A percentile compares a stretch with the other conserved stretches of the same genome.
phyloP scores from a whole-genome alignment of 2,888 invertebrate species.

The Cryptophagus acutangulus region DNA sequence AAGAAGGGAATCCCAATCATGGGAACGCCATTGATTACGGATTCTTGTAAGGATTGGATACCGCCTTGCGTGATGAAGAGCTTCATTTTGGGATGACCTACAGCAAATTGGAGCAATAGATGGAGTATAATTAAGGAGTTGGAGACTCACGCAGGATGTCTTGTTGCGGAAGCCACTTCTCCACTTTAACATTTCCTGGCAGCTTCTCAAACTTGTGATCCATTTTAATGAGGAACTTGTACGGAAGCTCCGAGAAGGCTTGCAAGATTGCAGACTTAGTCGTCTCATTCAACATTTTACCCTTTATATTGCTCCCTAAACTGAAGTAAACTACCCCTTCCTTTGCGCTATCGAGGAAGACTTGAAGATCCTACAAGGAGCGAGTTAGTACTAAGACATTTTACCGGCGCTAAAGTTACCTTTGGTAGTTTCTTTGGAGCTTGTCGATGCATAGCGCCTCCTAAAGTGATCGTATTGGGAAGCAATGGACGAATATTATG shows the following conservation, averaged over 20 bases:
- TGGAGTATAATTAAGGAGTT: no score
- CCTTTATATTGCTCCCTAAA: slow-evolving; percentile 25
- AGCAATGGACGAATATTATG: slow-evolving; percentile 34
- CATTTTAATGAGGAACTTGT: slow-evolving; percentile 23
- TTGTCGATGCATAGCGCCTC: slow-evolving; percentile 35
- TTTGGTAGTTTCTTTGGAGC: slow-evolving; percentile 29
- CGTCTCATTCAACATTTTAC: slow-evolving; percentile 15
- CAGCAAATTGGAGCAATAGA: no score
- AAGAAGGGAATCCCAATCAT: slow-evolving; percentile 28
- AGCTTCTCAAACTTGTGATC: slow-evolving; percentile 17
- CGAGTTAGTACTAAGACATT: not conserved
- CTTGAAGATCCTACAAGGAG: slow-evolving; percentile 19
- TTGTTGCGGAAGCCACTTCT: slow-evolving; percentile 39
- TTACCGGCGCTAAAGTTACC: slow-evolving; percentile 23
- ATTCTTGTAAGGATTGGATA: slow-evolving; percentile 29
- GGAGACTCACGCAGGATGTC: slow-evolving; percentile 32
- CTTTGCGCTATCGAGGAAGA: slow-evolving; percentile 21
- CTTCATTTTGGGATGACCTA: slow-evolving; percentile 48
- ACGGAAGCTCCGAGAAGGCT: slow-evolving; percentile 21
- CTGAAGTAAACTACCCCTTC: slow-evolving; percentile 29
- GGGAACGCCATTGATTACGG: slow-evolving; percentile 22
- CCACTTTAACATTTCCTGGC: slow-evolving; percentile 36
- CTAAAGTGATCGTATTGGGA: slow-evolving; percentile 38
- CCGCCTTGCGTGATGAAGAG: slow-evolving; percentile 41
- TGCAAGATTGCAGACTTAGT: slow-evolving; percentile 17